Base-by-base conservation (phyloP, 2,888 invertebrate species). In the Nomada hirtipes region DNA sequence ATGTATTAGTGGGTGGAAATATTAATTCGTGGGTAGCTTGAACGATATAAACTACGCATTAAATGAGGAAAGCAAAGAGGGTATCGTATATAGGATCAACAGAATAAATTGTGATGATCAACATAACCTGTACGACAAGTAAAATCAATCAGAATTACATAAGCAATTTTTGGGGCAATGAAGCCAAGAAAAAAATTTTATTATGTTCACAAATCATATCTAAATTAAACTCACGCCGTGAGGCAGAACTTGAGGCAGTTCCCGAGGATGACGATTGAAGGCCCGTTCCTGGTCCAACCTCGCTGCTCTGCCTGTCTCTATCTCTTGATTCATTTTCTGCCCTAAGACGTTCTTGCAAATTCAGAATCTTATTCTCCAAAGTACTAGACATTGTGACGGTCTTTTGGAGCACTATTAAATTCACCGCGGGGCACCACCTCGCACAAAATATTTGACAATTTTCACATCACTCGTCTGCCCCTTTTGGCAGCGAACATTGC, bases 301-400 rank as follows among this genome's bases (percentile, higher is more conserved):
- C 93, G 91, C 92, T 93, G 94, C 94, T 93, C 94, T 95, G 94
- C 93, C 94, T 95, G 94, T 95, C 95, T 93, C 95, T 94, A 92
- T 95, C 95, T 93, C 94, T 93, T 90, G 95, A 95, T 94, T 95
- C 96, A 94, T 95, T 96, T 95, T 95, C 96, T 93, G 96, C 96
- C 94, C 96, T 96, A 90, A 98, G 95, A 91, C 97, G 96, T 93
- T 97, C 97, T 94, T 98, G 96, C 94, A 98, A 95, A 92, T 96
- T 97, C 94, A 97, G 96, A 93, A 98, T 95, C 95, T 97, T 97
- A 92, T 96, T 97, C 94, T 97, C 97, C 93, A 97, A 95, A 94
- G 96, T 95, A 95, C 96, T 96, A 94, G 96, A 96, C 96, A 96
- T 96, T 68, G 78, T 79, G 79, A 70, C 52, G 61, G 20, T 76